phyloP scores from a whole-genome alignment of 2,888 invertebrate species.

The Drosophila fungiperda region DNA sequence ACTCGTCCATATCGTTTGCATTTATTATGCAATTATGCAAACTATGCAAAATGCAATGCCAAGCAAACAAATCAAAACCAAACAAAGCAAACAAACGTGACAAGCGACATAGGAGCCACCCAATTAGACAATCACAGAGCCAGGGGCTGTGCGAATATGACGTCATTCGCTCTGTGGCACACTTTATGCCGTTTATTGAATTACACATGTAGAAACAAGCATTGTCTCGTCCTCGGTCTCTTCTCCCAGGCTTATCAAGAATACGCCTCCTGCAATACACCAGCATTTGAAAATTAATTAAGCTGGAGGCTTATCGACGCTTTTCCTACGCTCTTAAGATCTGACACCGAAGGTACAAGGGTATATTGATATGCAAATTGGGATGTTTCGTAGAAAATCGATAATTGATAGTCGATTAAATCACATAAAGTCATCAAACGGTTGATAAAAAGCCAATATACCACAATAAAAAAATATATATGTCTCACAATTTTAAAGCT shows the following conservation, averaged over 20 bases:
- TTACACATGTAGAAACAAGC: constrained; percentile 55
- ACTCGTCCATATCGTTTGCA: constrained; percentile 2
- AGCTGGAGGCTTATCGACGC: constrained; percentile 28
- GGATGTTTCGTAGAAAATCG: neutral
- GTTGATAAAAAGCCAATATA: too few relatives aligned
- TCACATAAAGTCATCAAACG: neutral
- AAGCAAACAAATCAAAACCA: constrained; percentile 40
- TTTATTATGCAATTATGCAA: constrained; percentile 29
- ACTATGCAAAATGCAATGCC: constrained; percentile 36
- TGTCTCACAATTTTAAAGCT: too few relatives aligned
- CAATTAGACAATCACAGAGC: constrained; percentile 29
- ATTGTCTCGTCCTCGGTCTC: constrained; percentile 10
- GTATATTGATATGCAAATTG: neutral
- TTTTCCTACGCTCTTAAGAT: neutral
- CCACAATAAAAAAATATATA: too few relatives aligned
- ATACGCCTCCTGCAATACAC: constrained; percentile 51
- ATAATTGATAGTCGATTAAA: neutral
- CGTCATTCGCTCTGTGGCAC: constrained; percentile 65
- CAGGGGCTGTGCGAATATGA: constrained; percentile 38
- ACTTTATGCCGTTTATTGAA: constrained; percentile 62
- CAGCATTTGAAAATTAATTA: constrained; percentile 67
- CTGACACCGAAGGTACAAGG: neutral
- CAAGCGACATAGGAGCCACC: constrained; percentile 29
- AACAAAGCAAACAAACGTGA: constrained; percentile 36
- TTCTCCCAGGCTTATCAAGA: constrained; percentile 42